phyloP scores from a whole-genome alignment of 2,113 vertebrate species.

The Thamnaconus septentrionalis region DNA sequence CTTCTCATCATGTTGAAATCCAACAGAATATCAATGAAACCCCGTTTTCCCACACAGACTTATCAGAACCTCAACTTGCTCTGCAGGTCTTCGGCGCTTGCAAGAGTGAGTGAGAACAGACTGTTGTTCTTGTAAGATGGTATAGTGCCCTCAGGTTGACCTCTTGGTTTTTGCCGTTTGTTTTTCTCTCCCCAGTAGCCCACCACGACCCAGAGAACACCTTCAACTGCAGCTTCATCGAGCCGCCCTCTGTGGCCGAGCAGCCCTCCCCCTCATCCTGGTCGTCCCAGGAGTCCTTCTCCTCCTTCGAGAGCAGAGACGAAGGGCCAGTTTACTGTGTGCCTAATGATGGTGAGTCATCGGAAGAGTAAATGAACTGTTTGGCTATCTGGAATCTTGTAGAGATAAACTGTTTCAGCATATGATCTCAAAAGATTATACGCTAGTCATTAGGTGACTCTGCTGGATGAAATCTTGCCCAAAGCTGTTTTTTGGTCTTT shows the following conservation, averaged over 20 bases:
- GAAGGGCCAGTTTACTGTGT: slow-evolving; percentile 94
- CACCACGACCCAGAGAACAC: slow-evolving; percentile 95
- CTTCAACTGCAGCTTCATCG: slow-evolving; percentile 96
- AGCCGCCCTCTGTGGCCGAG: slow-evolving; percentile 88
- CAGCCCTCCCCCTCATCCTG: slow-evolving; percentile 93
- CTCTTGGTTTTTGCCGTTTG: slow-evolving; percentile 58
- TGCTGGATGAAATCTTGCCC: too few species aligned
- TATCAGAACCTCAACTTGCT: slow-evolving; percentile 3
- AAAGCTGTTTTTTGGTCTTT: slow-evolving; percentile 16
- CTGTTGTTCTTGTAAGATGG: slow-evolving; percentile 67
- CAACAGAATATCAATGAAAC: slow-evolving; percentile 23
- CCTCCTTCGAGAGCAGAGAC: slow-evolving; percentile 93
- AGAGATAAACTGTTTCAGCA: slow-evolving; percentile 17
- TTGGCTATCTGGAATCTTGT: slow-evolving; percentile 31
- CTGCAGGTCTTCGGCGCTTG: slow-evolving; percentile 4
- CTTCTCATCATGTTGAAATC: too few species aligned
- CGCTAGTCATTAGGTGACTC: too few species aligned
- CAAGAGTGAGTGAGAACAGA: slow-evolving; percentile 47
- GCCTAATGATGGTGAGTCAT: slow-evolving; percentile 88
- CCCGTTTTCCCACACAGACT: slow-evolving; percentile 18
- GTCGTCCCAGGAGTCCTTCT: slow-evolving; percentile 96
- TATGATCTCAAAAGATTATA: too few species aligned
- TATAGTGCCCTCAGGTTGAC: slow-evolving; percentile 56
- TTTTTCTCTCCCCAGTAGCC: slow-evolving; percentile 82
- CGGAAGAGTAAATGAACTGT: slow-evolving; percentile 33